Base-by-base conservation (phyloP, 2,797 vertebrate genomes). In the Catamblyrhynchus diadema region DNA sequence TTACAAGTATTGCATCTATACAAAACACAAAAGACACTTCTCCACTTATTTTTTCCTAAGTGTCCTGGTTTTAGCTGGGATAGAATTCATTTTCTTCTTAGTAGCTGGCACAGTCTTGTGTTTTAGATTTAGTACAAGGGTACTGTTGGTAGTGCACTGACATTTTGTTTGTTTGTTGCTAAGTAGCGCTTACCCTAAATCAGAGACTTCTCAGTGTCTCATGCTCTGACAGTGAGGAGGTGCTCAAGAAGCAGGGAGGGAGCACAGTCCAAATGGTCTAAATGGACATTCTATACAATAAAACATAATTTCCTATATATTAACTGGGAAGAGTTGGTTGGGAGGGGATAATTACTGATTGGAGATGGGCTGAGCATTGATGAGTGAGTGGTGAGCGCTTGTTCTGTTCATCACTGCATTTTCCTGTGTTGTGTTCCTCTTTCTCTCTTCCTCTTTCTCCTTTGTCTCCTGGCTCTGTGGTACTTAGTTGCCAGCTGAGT, bases 221-320 rank as follows among this genome's bases (percentile, higher is more conserved):
- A n/a, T 18, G 32, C 51, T 53, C 18, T 30, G 30, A 47, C 30
- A 59, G 5, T 42, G 25, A 45, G 10, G 18, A 11, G 13, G 0
- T 59, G 30, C 59, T 24, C 21, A 33, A 45, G 22, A 78, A 41
- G 25, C 10, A 83, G 37, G 20, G 30, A 41, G 18, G 10, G 12
- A 45, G 6, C 33, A 51, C 0, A 0, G 15, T 13, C 45, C 15
- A 57, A 45, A 59, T 2, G 5, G 12, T 21, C 44, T 71, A 57
- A 35, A 65, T 57, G 30, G 25, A 32, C 25, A 35, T 83, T 78
- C 21, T 22, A 53, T 59, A 21, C 5, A 35, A 17, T 2, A 41
- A 30, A 65, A 59, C 15, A 47, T 53, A 0, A n/a, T 15, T 30
- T 60, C 51, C 39, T 53, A 4, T 45, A 9, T 41, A 47, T 41